phyloP scores from a whole-genome alignment of 2,113 vertebrate genomes.

The Caretta caretta region DNA sequence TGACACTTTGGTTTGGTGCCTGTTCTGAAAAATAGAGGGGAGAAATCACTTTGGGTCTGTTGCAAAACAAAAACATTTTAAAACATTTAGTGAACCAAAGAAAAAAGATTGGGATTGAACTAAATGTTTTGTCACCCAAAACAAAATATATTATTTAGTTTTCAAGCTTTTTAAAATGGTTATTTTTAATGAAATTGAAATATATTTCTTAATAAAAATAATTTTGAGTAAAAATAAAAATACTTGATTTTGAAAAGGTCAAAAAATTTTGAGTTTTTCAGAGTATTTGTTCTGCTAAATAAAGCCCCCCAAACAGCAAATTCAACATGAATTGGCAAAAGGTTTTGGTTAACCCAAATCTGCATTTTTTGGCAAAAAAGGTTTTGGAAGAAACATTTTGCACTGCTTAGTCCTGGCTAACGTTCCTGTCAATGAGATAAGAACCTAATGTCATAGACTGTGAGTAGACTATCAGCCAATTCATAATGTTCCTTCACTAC shows the following conservation, averaged over 20 bases:
- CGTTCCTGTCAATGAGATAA: not conserved
- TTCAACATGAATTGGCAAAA: not conserved
- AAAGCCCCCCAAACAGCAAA: not conserved
- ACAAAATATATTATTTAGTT: not conserved
- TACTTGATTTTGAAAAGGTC: not conserved
- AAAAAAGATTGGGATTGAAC: not conserved
- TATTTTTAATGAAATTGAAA: not conserved
- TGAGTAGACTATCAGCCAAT: not conserved
- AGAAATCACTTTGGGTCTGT: not conserved
- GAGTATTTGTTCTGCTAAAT: not conserved
- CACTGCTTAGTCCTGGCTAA: not conserved
- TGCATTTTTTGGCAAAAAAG: not conserved
- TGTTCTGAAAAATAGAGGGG: not conserved
- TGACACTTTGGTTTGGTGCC: not conserved
- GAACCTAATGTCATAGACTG: not conserved
- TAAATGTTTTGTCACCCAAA: not conserved
- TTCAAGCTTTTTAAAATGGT: not conserved
- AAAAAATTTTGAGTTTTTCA: not conserved
- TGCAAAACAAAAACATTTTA: not conserved
- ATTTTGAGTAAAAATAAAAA: not conserved
- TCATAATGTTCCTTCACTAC: not conserved
- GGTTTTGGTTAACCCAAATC: not conserved
- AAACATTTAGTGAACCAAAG: not conserved
- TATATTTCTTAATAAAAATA: not conserved
- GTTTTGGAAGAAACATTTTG: not conserved